These are phyloP conservation scores for Stratiolaelaps scimitus DNA, from an alignment of 1,140 invertebrate genomes.

Conservation along the genomic window DNA sequence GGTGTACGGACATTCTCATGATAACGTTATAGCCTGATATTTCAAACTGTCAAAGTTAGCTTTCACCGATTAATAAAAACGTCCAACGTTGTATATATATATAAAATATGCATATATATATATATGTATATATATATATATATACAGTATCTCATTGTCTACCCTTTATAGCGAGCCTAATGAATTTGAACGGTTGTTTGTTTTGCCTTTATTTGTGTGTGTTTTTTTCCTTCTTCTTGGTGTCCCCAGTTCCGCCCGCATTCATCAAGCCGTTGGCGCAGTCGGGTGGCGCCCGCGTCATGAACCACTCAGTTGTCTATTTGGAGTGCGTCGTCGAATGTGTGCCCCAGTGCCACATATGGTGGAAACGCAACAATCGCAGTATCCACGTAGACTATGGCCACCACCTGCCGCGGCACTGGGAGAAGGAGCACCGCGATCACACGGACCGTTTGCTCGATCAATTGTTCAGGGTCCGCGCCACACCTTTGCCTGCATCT, in stretches of 20 bases:
- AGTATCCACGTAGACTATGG: conserved; percentile 31
- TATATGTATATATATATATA: no score
- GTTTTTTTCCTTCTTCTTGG: conserved; percentile 35
- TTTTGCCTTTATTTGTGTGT: conserved; percentile 6
- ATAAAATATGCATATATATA: no score
- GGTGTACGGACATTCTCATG: no score
- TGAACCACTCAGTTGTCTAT: conserved; percentile 57
- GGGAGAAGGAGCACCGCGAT: conserved; percentile 6
- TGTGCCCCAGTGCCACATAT: conserved; percentile 60
- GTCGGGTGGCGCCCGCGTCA: conserved; percentile 57
- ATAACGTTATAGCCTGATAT: no score
- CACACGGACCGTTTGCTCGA: conserved; percentile 11
- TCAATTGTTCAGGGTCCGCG: conserved; percentile 27
- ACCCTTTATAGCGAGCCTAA: no score
- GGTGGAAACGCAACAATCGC: conserved; percentile 60
- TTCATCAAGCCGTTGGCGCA: conserved; percentile 66
- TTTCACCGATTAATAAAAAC: no score
- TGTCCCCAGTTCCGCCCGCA: conserved; percentile 58
- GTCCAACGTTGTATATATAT: no score
- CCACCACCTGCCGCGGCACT: conserved; percentile 19
- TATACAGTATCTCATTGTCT: no score
- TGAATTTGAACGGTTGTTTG: not conserved
- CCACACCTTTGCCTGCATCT: conserved; percentile 38
- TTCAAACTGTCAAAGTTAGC: no score
- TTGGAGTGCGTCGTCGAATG: conserved; percentile 76